These are phyloP conservation scores for Microtus agrestis DNA, from an alignment of 2,797 vertebrate species.

Conservation along the genomic window DNA sequence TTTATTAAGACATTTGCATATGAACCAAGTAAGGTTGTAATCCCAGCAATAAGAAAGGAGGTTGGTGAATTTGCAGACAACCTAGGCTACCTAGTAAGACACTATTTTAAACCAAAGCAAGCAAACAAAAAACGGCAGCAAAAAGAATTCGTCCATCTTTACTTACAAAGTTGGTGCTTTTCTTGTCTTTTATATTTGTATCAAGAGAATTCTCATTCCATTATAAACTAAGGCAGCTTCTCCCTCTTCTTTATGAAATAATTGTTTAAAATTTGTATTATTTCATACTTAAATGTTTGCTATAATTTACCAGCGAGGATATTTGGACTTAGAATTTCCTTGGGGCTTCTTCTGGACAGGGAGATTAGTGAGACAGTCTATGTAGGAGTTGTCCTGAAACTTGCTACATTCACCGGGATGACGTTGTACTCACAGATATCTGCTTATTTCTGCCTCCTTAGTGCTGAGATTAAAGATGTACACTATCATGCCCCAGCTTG, in stretches of 20 bases:
- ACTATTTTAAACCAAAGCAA: neutral
- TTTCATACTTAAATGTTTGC: slow-evolving; percentile 34
- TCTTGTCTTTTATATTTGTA: slow-evolving; percentile 38
- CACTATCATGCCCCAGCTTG: neutral
- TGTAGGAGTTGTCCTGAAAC: neutral
- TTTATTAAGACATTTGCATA: slow-evolving; percentile 34
- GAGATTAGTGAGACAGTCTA: neutral
- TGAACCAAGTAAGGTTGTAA: neutral
- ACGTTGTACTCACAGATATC: too few species aligned
- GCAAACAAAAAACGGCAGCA: neutral
- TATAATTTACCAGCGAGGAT: slow-evolving; percentile 26
- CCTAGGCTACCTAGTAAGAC: neutral
- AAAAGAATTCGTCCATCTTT: neutral
- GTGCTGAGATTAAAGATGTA: too few species aligned
- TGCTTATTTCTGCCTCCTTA: neutral
- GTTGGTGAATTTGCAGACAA: neutral
- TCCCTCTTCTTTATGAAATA: neutral
- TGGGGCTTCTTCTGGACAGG: neutral
- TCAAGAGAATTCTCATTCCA: neutral
- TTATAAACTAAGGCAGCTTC: neutral
- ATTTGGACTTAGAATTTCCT: slow-evolving; percentile 31
- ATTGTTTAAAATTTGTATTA: slow-evolving; percentile 36
- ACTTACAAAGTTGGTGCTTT: neutral
- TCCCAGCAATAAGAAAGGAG: neutral
- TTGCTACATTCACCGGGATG: neutral